Conservation (phyloP, 2,797 vertebrate species). For the Perodicticus potto region DNA sequence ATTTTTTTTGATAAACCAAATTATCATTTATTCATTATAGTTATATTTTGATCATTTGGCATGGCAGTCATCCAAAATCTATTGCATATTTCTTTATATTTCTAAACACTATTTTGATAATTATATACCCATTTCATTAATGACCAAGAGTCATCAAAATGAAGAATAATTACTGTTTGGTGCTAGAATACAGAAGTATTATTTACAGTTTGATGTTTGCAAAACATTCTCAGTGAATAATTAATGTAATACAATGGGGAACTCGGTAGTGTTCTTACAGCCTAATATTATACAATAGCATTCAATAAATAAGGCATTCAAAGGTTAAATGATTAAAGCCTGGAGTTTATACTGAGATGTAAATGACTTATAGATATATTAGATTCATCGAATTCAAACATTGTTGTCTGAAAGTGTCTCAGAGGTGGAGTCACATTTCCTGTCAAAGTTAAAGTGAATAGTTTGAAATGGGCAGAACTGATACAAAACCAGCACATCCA, state of each 20-base stretch:
- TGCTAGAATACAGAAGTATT: background rate
- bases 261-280: background rate
- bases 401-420: conserved; percentile 23
- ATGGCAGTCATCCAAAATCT: conserved; percentile 8
- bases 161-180: conserved; percentile 50
- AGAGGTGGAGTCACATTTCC: conserved; percentile 26
- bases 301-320: conserved; percentile 51
- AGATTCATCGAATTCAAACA: conserved; percentile 43
- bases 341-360: conserved; percentile 21
- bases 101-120: conserved; percentile 57
- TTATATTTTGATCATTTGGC: conserved; percentile 16
- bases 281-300: background rate
- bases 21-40: conserved; percentile 6
- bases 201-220: background rate
- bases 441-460: conserved; percentile 58
- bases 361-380: conserved; percentile 34
- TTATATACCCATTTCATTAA: conserved; percentile 47
- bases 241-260: background rate
- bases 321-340: conserved; percentile 61
- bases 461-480: background rate
- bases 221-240: background rate
- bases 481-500: background rate
- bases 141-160: conserved; percentile 26
- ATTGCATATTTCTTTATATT: conserved; percentile 48
- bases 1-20: conserved; percentile 44